phyloP scores from a whole-genome alignment of 2,113 vertebrate species.

The Hystrix brachyura region DNA sequence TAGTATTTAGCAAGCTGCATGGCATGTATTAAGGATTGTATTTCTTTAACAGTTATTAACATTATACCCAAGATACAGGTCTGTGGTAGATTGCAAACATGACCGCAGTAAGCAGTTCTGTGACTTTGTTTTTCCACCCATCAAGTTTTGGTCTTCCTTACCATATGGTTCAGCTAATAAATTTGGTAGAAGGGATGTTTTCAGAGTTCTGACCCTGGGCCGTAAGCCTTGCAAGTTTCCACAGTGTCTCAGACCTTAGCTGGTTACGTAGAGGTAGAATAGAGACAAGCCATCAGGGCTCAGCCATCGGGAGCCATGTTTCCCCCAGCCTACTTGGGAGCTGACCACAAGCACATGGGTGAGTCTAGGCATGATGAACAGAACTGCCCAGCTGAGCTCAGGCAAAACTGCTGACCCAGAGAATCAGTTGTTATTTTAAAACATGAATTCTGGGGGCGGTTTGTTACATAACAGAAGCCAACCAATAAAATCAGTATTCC shows the following conservation, averaged over 20 bases:
- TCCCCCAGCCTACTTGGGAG: neutral
- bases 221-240: neutral
- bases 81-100: neutral
- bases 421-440: slow-evolving; percentile 24
- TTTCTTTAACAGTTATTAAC: neutral
- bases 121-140: neutral
- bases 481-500: neutral
- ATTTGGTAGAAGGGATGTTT: neutral
- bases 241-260: neutral
- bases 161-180: neutral
- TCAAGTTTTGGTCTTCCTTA: neutral
- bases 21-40: neutral
- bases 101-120: neutral
- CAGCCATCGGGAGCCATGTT: neutral
- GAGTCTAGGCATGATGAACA: neutral
- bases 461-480: slow-evolving; percentile 25
- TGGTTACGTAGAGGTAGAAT: neutral
- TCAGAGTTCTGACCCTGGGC: neutral
- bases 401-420: slow-evolving; percentile 13
- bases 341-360: neutral
- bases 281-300: neutral
- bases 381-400: neutral
- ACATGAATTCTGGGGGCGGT: neutral
- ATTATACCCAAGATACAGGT: neutral
- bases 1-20: neutral